Conservation (phyloP, 2,888 invertebrate genomes). For the Perithous albicinctus region DNA sequence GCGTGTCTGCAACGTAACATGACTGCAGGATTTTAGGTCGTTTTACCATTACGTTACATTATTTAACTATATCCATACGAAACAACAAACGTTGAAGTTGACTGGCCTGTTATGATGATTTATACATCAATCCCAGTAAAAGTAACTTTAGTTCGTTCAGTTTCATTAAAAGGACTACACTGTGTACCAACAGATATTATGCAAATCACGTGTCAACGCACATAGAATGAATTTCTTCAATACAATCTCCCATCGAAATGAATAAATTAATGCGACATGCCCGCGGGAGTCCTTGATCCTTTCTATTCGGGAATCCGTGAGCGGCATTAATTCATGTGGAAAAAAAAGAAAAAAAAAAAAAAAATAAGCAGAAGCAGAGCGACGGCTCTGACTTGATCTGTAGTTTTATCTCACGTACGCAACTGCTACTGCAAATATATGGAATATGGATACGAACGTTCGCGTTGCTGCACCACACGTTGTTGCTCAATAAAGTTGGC, state of each 20-base stretch:
- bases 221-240: constrained; percentile 28
- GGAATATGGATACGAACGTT: constrained; percentile 26
- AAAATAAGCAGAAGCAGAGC: constrained; percentile 39
- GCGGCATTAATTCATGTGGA: constrained; percentile 68
- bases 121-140: neutral
- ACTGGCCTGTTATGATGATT: neutral
- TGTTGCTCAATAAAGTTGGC: constrained; percentile 21
- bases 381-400: constrained; percentile 23
- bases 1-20: neutral
- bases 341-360: constrained; percentile 23
- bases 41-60: neutral
- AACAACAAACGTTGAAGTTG: neutral
- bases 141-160: neutral
- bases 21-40: neutral
- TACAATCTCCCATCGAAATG: constrained; percentile 29
- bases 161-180: constrained; percentile 2
- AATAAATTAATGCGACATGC: constrained; percentile 49
- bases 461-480: constrained; percentile 12
- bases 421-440: constrained; percentile 15
- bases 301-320: constrained; percentile 72
- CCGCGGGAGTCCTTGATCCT: constrained; percentile 73
- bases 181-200: neutral
- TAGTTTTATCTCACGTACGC: constrained; percentile 16
- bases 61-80: neutral
- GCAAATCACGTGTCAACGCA: neutral